Evolutionary conservation across 2,888 invertebrate genomes (phyloP), one percentile per base, ranked within the genome.

Genomic region (Harpagoxenus sublaevis): DNA sequence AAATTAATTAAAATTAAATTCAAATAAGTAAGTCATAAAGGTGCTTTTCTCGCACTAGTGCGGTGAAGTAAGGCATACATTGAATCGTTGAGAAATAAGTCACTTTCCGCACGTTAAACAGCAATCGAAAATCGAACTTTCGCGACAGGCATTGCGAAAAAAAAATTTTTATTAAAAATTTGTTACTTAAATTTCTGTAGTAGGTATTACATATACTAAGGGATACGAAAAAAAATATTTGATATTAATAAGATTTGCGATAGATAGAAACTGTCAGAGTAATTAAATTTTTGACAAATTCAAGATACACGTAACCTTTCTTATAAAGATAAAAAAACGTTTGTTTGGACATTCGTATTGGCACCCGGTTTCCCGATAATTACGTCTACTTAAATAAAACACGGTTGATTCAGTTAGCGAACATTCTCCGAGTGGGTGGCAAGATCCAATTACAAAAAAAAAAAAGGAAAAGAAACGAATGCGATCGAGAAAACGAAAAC

Each of bases 301-400:
- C n/a, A 28, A 0, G 18, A 57, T 45, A 74, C 31, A 53, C n/a
- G 42, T 83, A 79, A 63, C 75, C 57, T 82, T 82, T 84, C 73
- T 86, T 84, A 78, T 39, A 71, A 88, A 18, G 5, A 48, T 70
- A 71, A 70, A 53, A 79, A 57, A 45, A 42, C 39, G 28, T 66
- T 42, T 28, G 15, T 31, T 68, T 35, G 60, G 15, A 23, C 42
- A 39, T 48, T 83, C 74, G 86, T 23, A 23, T 86, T 87, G 91
- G 91, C 91, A 93, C 93, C 93, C 93, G 93, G 93, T 94, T 94
- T 94, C 92, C 93, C 94, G 5, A 4, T 94, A 94, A 94, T 94
- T 93, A 93, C 93, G 92, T 92, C 93, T 94, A 93, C 93, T 92
- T 89, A 86, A 87, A 86, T 89, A 90, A 92, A 92, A 91, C 88